Evolutionary conservation across 2,888 invertebrate species (phyloP).

Genomic region (Heliconius aoede): DNA sequence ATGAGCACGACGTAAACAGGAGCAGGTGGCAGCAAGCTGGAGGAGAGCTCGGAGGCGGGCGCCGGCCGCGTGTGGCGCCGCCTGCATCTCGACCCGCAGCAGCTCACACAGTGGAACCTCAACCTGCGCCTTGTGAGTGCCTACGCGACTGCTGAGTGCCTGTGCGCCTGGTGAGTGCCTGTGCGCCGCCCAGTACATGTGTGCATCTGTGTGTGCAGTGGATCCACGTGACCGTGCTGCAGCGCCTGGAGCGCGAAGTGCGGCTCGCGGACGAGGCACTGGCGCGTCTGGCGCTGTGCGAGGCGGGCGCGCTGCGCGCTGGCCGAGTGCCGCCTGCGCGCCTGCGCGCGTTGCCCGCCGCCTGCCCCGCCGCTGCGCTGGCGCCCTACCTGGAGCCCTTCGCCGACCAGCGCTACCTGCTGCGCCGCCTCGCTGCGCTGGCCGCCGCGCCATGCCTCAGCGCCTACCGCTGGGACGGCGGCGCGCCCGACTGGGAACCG

Average conservation of each 20-base stretch:
- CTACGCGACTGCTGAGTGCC: neutral
- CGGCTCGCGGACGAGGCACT: constrained; percentile 87
- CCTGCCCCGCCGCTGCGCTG: constrained; percentile 74
- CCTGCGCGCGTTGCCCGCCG: constrained; percentile 72
- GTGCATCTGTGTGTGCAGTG: constrained; percentile 83
- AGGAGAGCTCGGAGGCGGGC: constrained; percentile 65
- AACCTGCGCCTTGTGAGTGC: constrained; percentile 88
- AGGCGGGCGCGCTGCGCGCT: constrained; percentile 67
- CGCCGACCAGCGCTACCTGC: constrained; percentile 93
- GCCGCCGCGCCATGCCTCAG: constrained; percentile 94
- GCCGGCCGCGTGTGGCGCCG: constrained; percentile 83
- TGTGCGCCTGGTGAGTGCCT: neutral
- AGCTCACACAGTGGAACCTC: constrained; percentile 90
- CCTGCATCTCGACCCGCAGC: constrained; percentile 86
- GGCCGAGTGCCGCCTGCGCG: constrained; percentile 71
- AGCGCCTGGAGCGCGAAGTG: constrained; percentile 89
- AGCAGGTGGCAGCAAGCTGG: constrained; percentile 43
- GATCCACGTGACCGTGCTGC: constrained; percentile 92
- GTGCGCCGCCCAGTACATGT: neutral
- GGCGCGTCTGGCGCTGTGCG: constrained; percentile 86
- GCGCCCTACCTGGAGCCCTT: constrained; percentile 88
- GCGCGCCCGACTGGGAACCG: constrained; percentile 92
- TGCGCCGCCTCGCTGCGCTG: constrained; percentile 90
- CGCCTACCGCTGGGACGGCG: constrained; percentile 94
- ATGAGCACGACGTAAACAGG: constrained; percentile 5